Conservation (phyloP, 2,113 vertebrate species). For the Pampusana beccarii region DNA sequence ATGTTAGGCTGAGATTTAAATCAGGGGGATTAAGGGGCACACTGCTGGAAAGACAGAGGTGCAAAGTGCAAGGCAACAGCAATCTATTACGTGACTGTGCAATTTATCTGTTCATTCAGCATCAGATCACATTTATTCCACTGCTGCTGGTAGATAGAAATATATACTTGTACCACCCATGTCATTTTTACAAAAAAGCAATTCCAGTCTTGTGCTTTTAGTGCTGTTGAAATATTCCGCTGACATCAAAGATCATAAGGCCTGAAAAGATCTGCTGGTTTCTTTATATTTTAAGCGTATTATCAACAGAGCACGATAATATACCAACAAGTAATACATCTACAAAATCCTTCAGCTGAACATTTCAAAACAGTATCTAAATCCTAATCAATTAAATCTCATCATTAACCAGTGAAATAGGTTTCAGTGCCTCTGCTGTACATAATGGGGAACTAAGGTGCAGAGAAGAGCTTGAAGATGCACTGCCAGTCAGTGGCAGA, state of each 20-base stretch:
- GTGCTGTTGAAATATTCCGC: neutral
- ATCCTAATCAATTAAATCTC: neutral
- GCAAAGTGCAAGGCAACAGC: conserved; percentile 38
- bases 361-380: neutral
- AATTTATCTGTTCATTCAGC: neutral
- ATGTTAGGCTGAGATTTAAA: conserved; percentile 23
- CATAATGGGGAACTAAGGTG: neutral
- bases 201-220: neutral
- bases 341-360: neutral
- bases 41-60: conserved; percentile 12
- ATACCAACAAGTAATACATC: neutral
- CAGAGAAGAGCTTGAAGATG: neutral
- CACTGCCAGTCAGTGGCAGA: neutral
- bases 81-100: neutral
- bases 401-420: neutral
- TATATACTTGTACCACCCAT: neutral
- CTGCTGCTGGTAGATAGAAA: neutral
- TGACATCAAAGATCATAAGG: neutral
- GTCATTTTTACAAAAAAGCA: neutral
- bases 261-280: neutral
- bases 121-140: neutral
- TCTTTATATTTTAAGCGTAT: neutral
- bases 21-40: neutral
- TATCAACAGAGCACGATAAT: neutral
- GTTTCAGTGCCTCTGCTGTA: neutral